Base-by-base conservation (phyloP, 1,140 invertebrate species). In the Pomacea maculata region DNA sequence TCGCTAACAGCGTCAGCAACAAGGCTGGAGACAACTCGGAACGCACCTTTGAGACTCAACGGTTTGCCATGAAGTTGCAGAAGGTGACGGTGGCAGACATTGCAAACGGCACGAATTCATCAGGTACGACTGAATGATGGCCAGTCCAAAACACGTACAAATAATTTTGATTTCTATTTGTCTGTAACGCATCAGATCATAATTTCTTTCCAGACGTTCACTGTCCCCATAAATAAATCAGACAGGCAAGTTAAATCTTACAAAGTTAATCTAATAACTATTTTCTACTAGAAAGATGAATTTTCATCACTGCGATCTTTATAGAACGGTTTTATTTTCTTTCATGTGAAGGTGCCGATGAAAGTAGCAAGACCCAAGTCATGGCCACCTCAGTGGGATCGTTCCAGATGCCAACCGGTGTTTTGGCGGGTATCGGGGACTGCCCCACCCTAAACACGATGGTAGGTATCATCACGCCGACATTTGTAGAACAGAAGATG, bases 21-120 rank as follows among this genome's bases (percentile, higher is more conserved):
- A 85, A 84, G 61, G 72, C 80, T 21, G 83, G 79, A 4, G 84
- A 86, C 71, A 82, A 73, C 34, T 82, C 78, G 64, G 80, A 83
- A 29, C 65, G 84, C 34, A 72, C 80, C 17, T 85, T 86, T 21
- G 54, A 82, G 19, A 82, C 86, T 5, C 72, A 78, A 7, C 64
- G 82, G 19, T 76, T 87, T 61, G 83, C 80, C 64, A 82, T 87
- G 65, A 83, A 86, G 25, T 71, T 87, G 34, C 82, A 85, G 25
- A 87, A 87, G 75, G 72, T 83, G 25, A 61, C 57, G 9, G 63
- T 78, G 0, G 79, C 68, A 68, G 81, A 83, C 71, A 72, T 55
- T 8, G 78, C 83, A 10, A 83, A 84, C 64, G 75, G 75, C 17
- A 81, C 83, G 1, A 73, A 84, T 71, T 75, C 80, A 29, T 79